Base-by-base conservation (phyloP, 2,113 vertebrate genomes). In the Morone saxatilis region DNA sequence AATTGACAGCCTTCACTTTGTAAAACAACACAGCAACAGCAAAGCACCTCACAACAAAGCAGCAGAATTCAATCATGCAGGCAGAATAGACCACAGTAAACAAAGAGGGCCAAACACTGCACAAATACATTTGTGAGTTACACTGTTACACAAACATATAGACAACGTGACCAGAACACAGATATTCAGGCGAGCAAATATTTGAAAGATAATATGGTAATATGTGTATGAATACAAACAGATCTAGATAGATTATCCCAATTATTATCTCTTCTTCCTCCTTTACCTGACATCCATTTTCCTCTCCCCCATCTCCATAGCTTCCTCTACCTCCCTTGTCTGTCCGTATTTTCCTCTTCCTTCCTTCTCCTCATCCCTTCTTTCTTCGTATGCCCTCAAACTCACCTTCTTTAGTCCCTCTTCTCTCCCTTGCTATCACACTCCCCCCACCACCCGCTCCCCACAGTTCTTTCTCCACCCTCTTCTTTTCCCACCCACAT, bases 101-200 rank as follows among this genome's bases (percentile, higher is more conserved):
- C 60, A 63, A 40, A 48, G 22, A 14, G 41, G 43, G 17, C 76
- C 63, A 43, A 82, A 59, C 20, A 63, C 14, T 38, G 53, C 17
- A 73, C 40, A 65, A 12, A 66, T 11, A 47, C 13, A 50, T n/a
- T 3, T 12, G 7, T 11, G 48, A 76, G 38, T 12, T 43, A 45
- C 38, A 56, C 5, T 17, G 71, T 3, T 51, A 7, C 6, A 50
- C 54, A 90, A 73, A 83, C 41, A 80, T 56, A 36, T 12, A 51
- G 43, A 82, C 75, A 45, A 16, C 19, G 13, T 68, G 54, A 76
- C 41, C 0, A 20, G 22, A 19, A 16, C 11, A 19, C 48, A n/a
- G 53, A 67, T 20, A 36, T 4, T 25, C 7, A 7, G 56, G 38
- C 7, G 17, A 14, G 47, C 16, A 69, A 76, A 72, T 56, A 60